Percentiles rank a stretch among this genome's conserved stretches.
phyloP scores from a whole-genome alignment of 2,888 invertebrate genomes.

The Clepsis dumicolana region DNA sequence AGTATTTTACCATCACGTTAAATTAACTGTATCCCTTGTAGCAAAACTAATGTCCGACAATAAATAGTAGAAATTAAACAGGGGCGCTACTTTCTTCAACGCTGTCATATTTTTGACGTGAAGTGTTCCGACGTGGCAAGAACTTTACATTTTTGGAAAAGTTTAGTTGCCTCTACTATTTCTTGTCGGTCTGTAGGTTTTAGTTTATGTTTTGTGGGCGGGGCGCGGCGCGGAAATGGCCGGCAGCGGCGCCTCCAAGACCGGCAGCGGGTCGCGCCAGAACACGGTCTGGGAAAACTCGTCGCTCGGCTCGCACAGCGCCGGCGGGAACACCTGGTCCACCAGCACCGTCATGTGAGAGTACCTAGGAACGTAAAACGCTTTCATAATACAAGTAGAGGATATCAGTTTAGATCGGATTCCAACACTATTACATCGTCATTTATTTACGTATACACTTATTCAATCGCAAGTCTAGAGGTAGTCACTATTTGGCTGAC shows the following conservation, averaged over 20 bases:
- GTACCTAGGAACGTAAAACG: constrained; percentile 88
- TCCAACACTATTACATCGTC: neutral
- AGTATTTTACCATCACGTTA: neutral
- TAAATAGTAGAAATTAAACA: no score
- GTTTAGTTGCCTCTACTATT: no score
- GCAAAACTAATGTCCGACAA: neutral
- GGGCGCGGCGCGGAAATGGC: constrained; percentile 51
- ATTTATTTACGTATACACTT: neutral
- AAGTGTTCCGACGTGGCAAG: no score
- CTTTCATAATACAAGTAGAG: neutral
- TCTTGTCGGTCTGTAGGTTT: neutral
- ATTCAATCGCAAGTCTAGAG: no score
- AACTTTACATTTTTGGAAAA: no score
- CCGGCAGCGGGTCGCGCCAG: constrained; percentile 95
- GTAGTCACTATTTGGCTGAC: no score
- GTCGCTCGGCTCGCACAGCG: constrained; percentile 86
- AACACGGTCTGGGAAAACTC: constrained; percentile 95
- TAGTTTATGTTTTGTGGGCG: constrained; percentile 9
- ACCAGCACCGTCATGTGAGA: constrained; percentile 97
- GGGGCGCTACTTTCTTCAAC: no score
- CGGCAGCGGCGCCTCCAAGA: constrained; percentile 56
- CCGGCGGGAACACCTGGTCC: constrained; percentile 97
- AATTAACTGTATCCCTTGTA: constrained; percentile 6
- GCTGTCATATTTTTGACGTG: no score
- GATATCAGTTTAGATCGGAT: neutral